phyloP scores from a whole-genome alignment of 2,113 vertebrate species.

The Toxotes jaculatrix region DNA sequence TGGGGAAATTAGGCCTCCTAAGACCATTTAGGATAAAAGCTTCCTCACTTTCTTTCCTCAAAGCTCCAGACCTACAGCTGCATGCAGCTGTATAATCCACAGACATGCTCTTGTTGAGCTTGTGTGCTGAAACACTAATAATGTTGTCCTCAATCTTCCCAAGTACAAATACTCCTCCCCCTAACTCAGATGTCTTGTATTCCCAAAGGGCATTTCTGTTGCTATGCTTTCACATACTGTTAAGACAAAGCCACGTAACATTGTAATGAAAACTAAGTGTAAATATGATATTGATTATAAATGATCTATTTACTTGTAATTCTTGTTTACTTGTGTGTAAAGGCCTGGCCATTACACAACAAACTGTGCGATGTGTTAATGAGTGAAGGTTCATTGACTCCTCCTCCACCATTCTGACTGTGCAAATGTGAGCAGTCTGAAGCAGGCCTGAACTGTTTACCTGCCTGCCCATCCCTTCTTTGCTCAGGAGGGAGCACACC shows the following conservation, averaged over 20 bases:
- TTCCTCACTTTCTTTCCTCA: not conserved
- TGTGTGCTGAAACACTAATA: constrained; percentile 38
- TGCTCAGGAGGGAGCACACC: constrained; percentile 8
- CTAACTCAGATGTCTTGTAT: constrained; percentile 13
- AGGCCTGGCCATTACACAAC: constrained; percentile 13
- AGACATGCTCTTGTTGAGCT: constrained; percentile 48
- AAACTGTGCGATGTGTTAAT: constrained; percentile 11
- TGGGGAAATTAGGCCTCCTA: constrained; percentile 5
- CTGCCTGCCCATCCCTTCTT: not conserved
- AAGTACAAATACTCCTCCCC: not conserved
- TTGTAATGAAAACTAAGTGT: not conserved
- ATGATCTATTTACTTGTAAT: not conserved
- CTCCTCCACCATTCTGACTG: not conserved
- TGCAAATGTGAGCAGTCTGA: constrained; percentile 4
- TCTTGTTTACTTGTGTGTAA: not conserved
- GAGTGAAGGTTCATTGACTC: constrained; percentile 31
- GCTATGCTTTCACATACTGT: not conserved
- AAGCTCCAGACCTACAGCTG: constrained; percentile 17
- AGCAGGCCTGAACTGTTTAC: constrained; percentile 23
- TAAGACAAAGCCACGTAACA: not conserved
- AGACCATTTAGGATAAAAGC: constrained; percentile 27
- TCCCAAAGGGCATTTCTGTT: not conserved
- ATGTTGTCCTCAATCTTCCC: constrained; percentile 37
- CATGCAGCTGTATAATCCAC: constrained; percentile 36
- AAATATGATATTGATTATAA: not conserved